phyloP scores from a whole-genome alignment of 2,888 invertebrate species.

The Saturnia japonica region DNA sequence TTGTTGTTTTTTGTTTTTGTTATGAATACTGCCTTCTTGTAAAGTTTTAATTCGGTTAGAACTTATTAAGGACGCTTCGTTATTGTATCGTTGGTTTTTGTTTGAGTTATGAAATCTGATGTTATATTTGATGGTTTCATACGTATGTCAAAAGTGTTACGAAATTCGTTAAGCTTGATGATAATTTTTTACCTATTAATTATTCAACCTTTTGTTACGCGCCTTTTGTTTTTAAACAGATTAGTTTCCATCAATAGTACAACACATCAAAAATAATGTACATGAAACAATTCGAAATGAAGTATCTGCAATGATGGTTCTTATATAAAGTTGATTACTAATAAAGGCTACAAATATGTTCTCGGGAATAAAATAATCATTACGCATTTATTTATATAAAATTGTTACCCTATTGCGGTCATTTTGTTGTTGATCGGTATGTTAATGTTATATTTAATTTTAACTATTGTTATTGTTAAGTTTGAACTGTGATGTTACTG shows the following conservation, averaged over 20 bases:
- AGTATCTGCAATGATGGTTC: slow-evolving; percentile 26
- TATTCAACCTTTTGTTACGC: not conserved
- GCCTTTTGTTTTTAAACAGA: not conserved
- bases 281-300: slow-evolving; percentile 32
- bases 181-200: slow-evolving; percentile 49
- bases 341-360: slow-evolving; percentile 15
- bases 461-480: slow-evolving; percentile 78
- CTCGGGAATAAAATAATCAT: slow-evolving; percentile 65
- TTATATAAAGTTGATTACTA: slow-evolving; percentile 24
- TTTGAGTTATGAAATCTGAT: slow-evolving; percentile 24
- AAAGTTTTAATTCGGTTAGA: slow-evolving; percentile 46
- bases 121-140: slow-evolving; percentile 6
- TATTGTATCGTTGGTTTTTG: slow-evolving; percentile 24
- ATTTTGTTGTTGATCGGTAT: slow-evolving; percentile 39
- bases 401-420: slow-evolving; percentile 41
- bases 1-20: slow-evolving; percentile 42
- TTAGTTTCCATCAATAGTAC: not conserved
- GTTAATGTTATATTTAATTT: slow-evolving; percentile 64
- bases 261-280: slow-evolving; percentile 19
- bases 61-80: slow-evolving; percentile 48
- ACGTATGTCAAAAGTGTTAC: slow-evolving; percentile 8
- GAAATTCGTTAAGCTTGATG: slow-evolving; percentile 38
- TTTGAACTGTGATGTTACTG: slow-evolving; percentile 66
- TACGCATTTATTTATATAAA: slow-evolving; percentile 43
- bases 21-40: slow-evolving; percentile 44